A percentile compares a stretch with the other conserved stretches of the same genome.
These are phyloP conservation scores for Sclerodermus sp. DNA, from an alignment of 2,888 invertebrate species.

Conservation along the genomic window DNA sequence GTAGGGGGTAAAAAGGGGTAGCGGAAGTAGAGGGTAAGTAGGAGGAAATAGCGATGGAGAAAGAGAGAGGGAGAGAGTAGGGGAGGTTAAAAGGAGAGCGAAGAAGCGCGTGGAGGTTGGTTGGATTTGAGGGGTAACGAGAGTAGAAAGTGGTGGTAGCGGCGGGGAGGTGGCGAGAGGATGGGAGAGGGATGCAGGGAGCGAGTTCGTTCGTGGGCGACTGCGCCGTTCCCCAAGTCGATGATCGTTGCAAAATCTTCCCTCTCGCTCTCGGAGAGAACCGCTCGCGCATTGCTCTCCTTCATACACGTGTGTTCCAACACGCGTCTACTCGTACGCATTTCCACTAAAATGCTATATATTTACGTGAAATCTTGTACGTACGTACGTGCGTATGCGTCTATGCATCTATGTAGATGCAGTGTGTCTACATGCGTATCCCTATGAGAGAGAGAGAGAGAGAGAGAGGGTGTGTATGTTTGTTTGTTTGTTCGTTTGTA, in stretches of 20 bases:
- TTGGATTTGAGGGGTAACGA: background rate
- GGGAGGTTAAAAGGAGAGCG: background rate
- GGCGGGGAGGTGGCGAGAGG: constrained; percentile 2
- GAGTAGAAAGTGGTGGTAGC: constrained; percentile 13
- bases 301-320: constrained; percentile 7
- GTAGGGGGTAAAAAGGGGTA: constrained; percentile 1
- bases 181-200: constrained; percentile 22
- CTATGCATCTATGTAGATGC: constrained; percentile 1
- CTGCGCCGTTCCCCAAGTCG: constrained; percentile 34
- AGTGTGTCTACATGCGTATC: no score
- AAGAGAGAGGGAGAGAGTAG: constrained; percentile 1
- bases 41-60: background rate
- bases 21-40: background rate
- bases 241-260: constrained; percentile 36
- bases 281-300: constrained; percentile 15
- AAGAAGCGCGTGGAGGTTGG: background rate
- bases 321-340: background rate
- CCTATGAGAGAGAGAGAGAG: no score
- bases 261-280: constrained; percentile 16
- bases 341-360: background rate
- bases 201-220: constrained; percentile 31
- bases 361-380: background rate
- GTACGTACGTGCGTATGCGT: no score
- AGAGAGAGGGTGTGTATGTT: no score
- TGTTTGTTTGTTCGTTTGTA: no score